Base-by-base conservation (phyloP, 2,797 vertebrate species). In the Hippoglossus hippoglossus region DNA sequence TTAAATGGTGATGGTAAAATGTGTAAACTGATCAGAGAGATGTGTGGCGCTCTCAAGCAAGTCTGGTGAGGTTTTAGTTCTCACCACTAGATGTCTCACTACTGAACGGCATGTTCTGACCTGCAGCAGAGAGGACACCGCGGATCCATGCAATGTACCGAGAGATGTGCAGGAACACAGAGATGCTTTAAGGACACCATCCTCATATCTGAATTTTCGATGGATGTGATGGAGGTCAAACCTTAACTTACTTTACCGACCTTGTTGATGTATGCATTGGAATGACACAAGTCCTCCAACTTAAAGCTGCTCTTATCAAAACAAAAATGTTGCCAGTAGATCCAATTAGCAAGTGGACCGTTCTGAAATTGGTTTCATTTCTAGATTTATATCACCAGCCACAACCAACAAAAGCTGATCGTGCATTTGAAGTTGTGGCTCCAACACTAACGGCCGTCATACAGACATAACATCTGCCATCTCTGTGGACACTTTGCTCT, bases 51-150 rank as follows among this genome's bases (percentile, higher is more conserved):
- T 16, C 44, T 47, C 9, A 19, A 28, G 31, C 12, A 7, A n/a
- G 44, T 71, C 63, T 46, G 34, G 18, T n/a, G 41, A 56, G 51
- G 5, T n/a, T 39, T 15, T 15, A 2, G 15, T 63, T 79, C 63
- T 77, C 60, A 55, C 81, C 80, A 63, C 80, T 80, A 82, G 76
- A 53, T 66, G 71, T 73, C 79, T 79, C 74, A 62, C 16, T 55
- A 5, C 69, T 66, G 70, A 75, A 63, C 64, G 56, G 19, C 8
- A 24, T 52, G 75, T 46, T 19, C 16, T 46, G 49, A 57, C 74
- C 54, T 16, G 56, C 71, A 63, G 75, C 61, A 72, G 22, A 50
- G 26, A 51, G 49, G 13, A 56, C 59, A 41, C 44, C 66, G 16
- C 4, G 26, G 57, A n/a, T 6, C 19, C 5, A 19, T 8, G 25